Evolutionary conservation across 1,140 invertebrate genomes (phyloP), one percentile per base, ranked within the genome.

Genomic region (Leptestheria dahalacensis): DNA sequence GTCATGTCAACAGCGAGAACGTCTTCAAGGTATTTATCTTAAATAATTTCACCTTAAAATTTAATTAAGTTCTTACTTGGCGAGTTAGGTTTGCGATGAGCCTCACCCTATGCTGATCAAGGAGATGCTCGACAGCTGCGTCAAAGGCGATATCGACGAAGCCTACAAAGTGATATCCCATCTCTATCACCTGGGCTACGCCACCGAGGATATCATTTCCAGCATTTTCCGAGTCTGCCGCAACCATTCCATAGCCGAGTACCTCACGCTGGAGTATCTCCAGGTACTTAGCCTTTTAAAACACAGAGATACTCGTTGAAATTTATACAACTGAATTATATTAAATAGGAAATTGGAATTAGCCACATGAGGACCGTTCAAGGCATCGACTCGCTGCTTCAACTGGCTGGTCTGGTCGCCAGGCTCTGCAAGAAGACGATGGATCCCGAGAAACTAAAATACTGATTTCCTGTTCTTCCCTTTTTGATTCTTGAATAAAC

Each of bases 181-280:
- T 70, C 74, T 98, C 21, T 95, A 89, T 85, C 84, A 83, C 68
- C 75, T 96, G 57, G 95, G 95, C 1, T 98, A 98, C 73, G 91
- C 92, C 1, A 78, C 91, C 1, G 92, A 98, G 73, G 95, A 99
- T 76, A 90, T 99, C 48, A 89, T 99, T 63, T 82, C 82, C 57
- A 98, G 94, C 72, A 84, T 97, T 52, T 97, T 97, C 71, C 81
- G 88, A 65, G 91, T 97, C 11, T 84, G 85, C 69, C 97, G 97
- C 75, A 87, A 82, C 66, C 76, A 91, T 64, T 77, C 81, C 48
- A 82, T 91, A 64, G 75, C 82, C 51, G 92, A 96, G 72, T 78
- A 79, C 55, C 66, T 91, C 15, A 92, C 90, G 72, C 75, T 97
- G 58, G 82, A 85, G 68, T 93, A 91, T 72, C 82, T 97, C 57